Evolutionary conservation across 2,888 invertebrate genomes (phyloP).

Genomic region (Blomia tropicalis): DNA sequence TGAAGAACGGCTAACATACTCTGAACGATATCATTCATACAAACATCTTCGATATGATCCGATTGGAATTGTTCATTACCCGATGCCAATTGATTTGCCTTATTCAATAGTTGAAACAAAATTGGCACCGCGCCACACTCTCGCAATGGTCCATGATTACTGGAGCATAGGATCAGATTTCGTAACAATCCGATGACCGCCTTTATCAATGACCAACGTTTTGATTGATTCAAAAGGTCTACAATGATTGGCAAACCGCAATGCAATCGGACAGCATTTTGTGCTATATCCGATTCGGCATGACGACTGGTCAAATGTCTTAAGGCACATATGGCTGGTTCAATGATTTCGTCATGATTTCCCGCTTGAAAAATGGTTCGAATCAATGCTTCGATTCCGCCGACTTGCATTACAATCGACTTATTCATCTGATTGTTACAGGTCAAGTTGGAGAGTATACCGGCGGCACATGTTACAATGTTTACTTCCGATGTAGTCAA

Average conservation of each 20-base stretch:
- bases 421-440: constrained; percentile 99
- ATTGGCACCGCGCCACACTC: constrained; percentile 89
- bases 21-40: constrained; percentile 98
- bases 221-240: constrained; percentile 85
- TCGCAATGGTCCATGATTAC: constrained; percentile 82
- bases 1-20: constrained; percentile 94
- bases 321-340: constrained; percentile 93
- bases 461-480: constrained; percentile 93
- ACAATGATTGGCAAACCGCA: constrained; percentile 82
- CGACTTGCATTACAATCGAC: constrained; percentile 67
- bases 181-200: constrained; percentile 88
- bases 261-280: constrained; percentile 82
- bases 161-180: constrained; percentile 85
- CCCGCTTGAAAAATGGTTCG: constrained; percentile 82
- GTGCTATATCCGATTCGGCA: constrained; percentile 88
- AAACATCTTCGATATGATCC: constrained; percentile 74
- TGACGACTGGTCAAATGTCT: constrained; percentile 93
- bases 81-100: constrained; percentile 82
- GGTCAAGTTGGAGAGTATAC: constrained; percentile 92
- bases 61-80: constrained; percentile 49
- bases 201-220: constrained; percentile 93
- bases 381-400: constrained; percentile 89
- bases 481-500: constrained; percentile 82
- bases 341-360: constrained; percentile 95
- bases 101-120: constrained; percentile 73